Evolutionary conservation across 2,797 vertebrate species (phyloP).

Genomic region (Esox masquinongy): DNA sequence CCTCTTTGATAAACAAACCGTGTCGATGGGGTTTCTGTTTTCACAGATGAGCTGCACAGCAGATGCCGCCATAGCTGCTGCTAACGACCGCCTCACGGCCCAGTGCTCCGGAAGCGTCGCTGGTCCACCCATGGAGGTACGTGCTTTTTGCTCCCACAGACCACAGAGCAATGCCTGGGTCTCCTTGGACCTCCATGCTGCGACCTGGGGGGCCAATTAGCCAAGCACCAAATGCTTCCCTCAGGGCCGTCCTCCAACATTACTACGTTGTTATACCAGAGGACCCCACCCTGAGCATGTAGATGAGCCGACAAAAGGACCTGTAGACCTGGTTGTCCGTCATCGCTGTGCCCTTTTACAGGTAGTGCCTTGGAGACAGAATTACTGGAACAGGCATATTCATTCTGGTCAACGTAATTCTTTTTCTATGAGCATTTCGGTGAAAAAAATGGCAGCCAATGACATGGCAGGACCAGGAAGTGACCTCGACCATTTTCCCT

Average conservation of each 20-base stretch:
- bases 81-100: conserved; percentile 64
- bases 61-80: conserved; percentile 54
- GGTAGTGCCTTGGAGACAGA: conserved; percentile 54
- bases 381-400: not conserved
- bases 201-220: not conserved
- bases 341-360: conserved; percentile 60
- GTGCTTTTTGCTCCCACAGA: conserved; percentile 51
- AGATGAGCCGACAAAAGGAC: conserved; percentile 29
- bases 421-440: too few relatives aligned
- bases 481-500: conserved; percentile 59
- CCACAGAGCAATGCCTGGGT: conserved; percentile 40
- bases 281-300: conserved; percentile 27
- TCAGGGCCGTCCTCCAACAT: conserved; percentile 44
- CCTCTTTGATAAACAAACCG: conserved; percentile 62
- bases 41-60: conserved; percentile 84
- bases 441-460: conserved; percentile 58
- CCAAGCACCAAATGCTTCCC: conserved; percentile 15
- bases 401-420: too few relatives aligned
- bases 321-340: conserved; percentile 50
- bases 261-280: conserved; percentile 21
- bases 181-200: conserved; percentile 26
- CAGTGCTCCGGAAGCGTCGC: conserved; percentile 71
- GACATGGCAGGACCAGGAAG: conserved; percentile 30
- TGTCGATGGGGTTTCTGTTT: conserved; percentile 61
- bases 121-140: conserved; percentile 73